A percentile compares a stretch with the other conserved stretches of the same genome.
phyloP scores from a whole-genome alignment of 2,113 vertebrate species.

The Anser brachyrhynchus region DNA sequence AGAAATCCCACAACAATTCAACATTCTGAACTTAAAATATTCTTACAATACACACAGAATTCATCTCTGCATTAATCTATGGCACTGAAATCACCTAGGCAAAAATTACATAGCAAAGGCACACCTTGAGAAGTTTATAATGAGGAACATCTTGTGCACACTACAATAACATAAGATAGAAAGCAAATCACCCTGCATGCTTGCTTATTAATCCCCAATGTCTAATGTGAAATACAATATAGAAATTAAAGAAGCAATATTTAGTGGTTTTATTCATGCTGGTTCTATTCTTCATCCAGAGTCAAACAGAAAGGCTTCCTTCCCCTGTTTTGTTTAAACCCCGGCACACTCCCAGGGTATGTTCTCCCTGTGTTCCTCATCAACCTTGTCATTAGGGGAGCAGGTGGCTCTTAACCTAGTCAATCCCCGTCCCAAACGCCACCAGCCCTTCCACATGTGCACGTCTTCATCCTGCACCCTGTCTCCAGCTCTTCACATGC shows the following conservation, averaged over 20 bases:
- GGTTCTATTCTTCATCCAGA: background rate
- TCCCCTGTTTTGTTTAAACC: background rate
- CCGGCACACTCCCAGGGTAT: background rate
- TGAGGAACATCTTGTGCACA: background rate
- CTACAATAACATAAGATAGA: background rate
- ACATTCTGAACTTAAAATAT: constrained; percentile 37
- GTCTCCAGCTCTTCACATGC: background rate
- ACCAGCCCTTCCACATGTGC: background rate
- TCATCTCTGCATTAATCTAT: constrained; percentile 27
- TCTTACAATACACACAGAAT: constrained; percentile 43
- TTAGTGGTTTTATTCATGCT: background rate
- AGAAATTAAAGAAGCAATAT: background rate
- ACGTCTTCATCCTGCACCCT: background rate
- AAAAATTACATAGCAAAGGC: constrained; percentile 16
- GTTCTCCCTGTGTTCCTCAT: background rate
- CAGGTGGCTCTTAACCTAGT: background rate
- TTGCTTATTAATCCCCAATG: background rate
- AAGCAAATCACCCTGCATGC: constrained; percentile 7
- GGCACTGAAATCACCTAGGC: background rate
- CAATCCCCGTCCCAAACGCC: background rate
- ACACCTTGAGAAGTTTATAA: background rate
- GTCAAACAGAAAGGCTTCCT: background rate
- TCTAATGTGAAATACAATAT: background rate
- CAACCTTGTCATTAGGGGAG: background rate
- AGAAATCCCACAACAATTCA: constrained; percentile 43